phyloP scores from a whole-genome alignment of 2,113 vertebrate species.

The Ptilorrhoa leucosticta region DNA sequence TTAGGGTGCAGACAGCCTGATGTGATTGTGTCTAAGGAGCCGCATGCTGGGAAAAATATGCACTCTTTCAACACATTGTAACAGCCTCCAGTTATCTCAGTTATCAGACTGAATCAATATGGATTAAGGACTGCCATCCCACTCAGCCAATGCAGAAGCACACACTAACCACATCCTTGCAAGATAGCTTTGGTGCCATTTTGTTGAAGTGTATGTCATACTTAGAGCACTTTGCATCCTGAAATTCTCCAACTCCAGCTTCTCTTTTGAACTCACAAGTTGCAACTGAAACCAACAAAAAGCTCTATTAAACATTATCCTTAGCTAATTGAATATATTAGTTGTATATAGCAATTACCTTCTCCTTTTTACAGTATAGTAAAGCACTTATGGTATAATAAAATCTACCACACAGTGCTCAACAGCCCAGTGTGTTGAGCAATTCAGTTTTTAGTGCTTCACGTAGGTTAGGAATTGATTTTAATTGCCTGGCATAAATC shows the following conservation, averaged over 20 bases:
- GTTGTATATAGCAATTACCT: slow-evolving; percentile 18
- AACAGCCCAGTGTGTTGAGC: slow-evolving; percentile 24
- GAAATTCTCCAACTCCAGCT: not conserved
- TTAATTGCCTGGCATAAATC: slow-evolving; percentile 51
- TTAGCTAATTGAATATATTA: slow-evolving; percentile 52
- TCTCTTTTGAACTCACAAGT: slow-evolving; percentile 13
- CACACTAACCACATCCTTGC: not conserved
- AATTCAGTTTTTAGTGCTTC: slow-evolving; percentile 49
- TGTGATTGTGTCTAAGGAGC: not conserved
- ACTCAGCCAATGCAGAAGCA: not conserved
- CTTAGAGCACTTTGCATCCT: not conserved
- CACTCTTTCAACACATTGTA: not conserved
- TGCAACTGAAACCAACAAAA: slow-evolving; percentile 46
- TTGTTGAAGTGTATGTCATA: not conserved
- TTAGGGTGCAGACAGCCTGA: not conserved
- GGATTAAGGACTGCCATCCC: not conserved
- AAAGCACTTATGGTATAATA: slow-evolving; percentile 54
- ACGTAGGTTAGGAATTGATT: slow-evolving; percentile 29
- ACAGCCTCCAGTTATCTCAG: not conserved
- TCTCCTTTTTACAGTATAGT: slow-evolving; percentile 50
- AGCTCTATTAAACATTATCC: slow-evolving; percentile 40
- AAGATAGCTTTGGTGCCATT: not conserved
- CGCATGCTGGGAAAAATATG: not conserved
- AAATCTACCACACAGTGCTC: slow-evolving; percentile 55
- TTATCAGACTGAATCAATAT: not conserved